Evolutionary conservation across 2,888 invertebrate species (phyloP), one percentile per base, ranked within the genome.

Genomic region (Lycocerus yunnanus): DNA sequence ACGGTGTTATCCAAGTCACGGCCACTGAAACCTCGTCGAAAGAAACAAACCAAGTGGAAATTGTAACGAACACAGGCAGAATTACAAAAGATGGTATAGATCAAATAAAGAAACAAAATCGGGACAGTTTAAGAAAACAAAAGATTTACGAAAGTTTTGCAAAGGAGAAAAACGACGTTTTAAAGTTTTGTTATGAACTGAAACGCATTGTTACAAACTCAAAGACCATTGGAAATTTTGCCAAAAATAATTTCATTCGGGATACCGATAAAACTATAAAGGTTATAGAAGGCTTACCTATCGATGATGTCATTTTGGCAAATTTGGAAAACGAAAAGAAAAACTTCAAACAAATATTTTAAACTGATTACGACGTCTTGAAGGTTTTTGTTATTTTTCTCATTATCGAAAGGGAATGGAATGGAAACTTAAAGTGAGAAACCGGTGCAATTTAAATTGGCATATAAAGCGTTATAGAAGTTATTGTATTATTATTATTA

Each of bases 1-100:
- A 78, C 27, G 78, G 78, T 9, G 71, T 76, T 10, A 21, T 78
- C 10, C 27, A 59, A 18, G 72, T 78, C n/a, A 78, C 72, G n/a
- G 78, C 78, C n/a, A 67, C 72, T 21, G 78, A 76, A 69, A 61
- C 20, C 5, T 70, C 73, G 1, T 20, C 73, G 14, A 43, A 61
- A 1, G 58, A 66, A 61, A 74, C 58, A 1, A 66, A 60, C 24
- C 9, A 58, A 13, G 58, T 74, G 14, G 13, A 70, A 67, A 70
- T 74, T 61, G 15, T 67, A 14, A 70, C 66, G 3, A 70, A 69
- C 15, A 69, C 69, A 9, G 73, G 73, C 5, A 43, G 73, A 59
- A 66, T 73, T 9, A 59, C 73, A 3, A 10, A 73, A 2, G n/a
- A 15, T 1, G 69, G 69, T 3, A 15, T 73, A 16, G 4, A 6